These are phyloP conservation scores for Polypterus bichir DNA, from an alignment of 2,113 vertebrate species.

Conservation along the genomic window DNA sequence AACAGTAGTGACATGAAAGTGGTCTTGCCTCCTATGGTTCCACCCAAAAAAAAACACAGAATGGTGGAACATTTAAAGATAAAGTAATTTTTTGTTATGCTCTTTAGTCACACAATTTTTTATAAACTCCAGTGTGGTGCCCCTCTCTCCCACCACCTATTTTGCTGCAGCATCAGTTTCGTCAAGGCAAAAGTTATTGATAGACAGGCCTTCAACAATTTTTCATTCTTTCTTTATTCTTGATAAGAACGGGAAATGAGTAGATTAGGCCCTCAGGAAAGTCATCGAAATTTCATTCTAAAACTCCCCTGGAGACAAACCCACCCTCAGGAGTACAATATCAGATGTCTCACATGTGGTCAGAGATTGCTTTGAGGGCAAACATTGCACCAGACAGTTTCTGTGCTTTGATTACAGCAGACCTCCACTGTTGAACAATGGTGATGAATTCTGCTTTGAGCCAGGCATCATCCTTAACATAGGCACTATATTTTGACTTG, in stretches of 20 bases:
- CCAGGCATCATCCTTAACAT: slow-evolving; percentile 81
- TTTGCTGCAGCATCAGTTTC: slow-evolving; percentile 83
- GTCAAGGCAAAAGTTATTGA: slow-evolving; percentile 77
- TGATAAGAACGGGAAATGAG: slow-evolving; percentile 88
- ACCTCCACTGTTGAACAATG: slow-evolving; percentile 84
- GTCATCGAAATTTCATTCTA: slow-evolving; percentile 74
- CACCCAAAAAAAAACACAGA: too few species aligned
- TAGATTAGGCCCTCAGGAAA: slow-evolving; percentile 81
- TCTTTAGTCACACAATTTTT: slow-evolving; percentile 58
- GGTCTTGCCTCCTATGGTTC: too few species aligned
- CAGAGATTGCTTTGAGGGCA: slow-evolving; percentile 91
- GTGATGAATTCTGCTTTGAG: slow-evolving; percentile 81
- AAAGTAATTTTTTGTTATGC: slow-evolving; percentile 11
- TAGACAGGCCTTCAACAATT: slow-evolving; percentile 70
- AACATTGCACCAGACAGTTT: slow-evolving; percentile 97
- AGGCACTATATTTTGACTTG: slow-evolving; percentile 59
- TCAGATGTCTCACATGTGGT: slow-evolving; percentile 91
- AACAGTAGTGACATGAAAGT: too few species aligned
- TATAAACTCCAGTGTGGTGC: slow-evolving; percentile 78
- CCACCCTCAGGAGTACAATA: slow-evolving; percentile 81
- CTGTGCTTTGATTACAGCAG: slow-evolving; percentile 84
- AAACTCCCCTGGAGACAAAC: slow-evolving; percentile 91
- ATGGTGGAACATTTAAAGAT: too few species aligned
- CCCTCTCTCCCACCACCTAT: slow-evolving; percentile 81
- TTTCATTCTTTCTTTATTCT: slow-evolving; percentile 79